A percentile compares a stretch with the other conserved stretches of the same genome.
These are phyloP conservation scores for Cottoperca gobio DNA, from an alignment of 2,797 vertebrate species.

Conservation along the genomic window DNA sequence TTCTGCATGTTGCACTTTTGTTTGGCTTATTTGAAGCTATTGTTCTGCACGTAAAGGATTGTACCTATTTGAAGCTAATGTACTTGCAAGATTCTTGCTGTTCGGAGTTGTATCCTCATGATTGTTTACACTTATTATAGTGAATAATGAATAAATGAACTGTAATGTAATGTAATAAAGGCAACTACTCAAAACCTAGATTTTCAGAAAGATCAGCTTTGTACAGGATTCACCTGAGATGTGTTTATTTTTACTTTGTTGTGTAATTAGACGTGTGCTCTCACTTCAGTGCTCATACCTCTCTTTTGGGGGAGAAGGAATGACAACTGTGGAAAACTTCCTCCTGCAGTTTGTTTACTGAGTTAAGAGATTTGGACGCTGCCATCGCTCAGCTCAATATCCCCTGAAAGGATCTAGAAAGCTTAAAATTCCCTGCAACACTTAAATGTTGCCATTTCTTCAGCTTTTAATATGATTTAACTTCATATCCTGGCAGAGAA, in stretches of 20 bases:
- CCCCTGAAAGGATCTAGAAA: constrained; percentile 23
- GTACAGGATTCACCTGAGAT: not conserved
- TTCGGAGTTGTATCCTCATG: too few relatives aligned
- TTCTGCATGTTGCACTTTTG: too few relatives aligned
- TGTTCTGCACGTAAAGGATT: too few relatives aligned
- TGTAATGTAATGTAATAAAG: too few relatives aligned
- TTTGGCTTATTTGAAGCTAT: too few relatives aligned
- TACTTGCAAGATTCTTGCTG: too few relatives aligned
- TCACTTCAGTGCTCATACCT: not conserved
- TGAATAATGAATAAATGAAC: too few relatives aligned
- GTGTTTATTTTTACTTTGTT: not conserved
- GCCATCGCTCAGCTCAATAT: constrained; percentile 12
- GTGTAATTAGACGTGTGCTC: not conserved
- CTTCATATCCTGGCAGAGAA: constrained; percentile 7
- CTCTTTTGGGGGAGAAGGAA: not conserved
- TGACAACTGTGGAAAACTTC: not conserved
- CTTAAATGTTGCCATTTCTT: constrained; percentile 20
- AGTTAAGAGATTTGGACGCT: constrained; percentile 12
- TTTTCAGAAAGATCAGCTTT: not conserved
- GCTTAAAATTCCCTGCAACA: constrained; percentile 18
- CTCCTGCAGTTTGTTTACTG: constrained; percentile 37
- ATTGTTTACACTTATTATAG: too few relatives aligned
- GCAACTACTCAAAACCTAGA: not conserved
- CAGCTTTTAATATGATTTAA: constrained; percentile 28
- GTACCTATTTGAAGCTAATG: too few relatives aligned